Base-by-base conservation (phyloP, 92 coral and sea anemone genomes). In the Heteractis magnifica region DNA sequence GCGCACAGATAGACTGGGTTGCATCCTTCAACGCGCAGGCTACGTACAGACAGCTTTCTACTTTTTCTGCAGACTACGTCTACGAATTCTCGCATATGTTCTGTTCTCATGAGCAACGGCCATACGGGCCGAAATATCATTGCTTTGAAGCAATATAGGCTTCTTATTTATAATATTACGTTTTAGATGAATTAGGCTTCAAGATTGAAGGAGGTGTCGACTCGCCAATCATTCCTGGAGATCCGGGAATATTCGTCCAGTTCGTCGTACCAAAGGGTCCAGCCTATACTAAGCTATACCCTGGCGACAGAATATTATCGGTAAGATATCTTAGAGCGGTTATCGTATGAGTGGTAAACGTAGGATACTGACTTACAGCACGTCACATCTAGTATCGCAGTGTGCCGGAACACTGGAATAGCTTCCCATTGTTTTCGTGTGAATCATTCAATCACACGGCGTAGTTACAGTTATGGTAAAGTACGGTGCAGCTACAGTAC, bases 241-340 rank as follows among this genome's bases (percentile, higher is more conserved):
- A 91, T 79, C 90, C 89, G 10, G 94, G 94, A 6, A 91, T 91
- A 81, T 91, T 88, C 62, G 79, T 91, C 51, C 65, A 91, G 55
- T 56, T 73, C 13, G 89, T 86, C 10, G 82, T 88, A 10, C 87
- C 94, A 19, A 89, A 89, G 23, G 80, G 87, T 51, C 72, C 78
- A 5, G 78, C 74, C 50, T 78, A 85, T 60, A 75, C 77, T 4
- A 91, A 88, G 74, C 81, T 91, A 21, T 73, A 79, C 51, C 87
- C 91, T 55, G 94, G 94, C 11, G 94, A 91, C 65, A 85, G 91
- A 76, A 78, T 90, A 20, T 71, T 90, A 74, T 77, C 86, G 51
- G 94, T 90, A 71, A 48, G 87, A 8, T 14, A 56, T 48, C 8
- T 6, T 11, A 11, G 44, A 34, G 44, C 44, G 44, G 44, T 34